Evolutionary conservation across 2,797 vertebrate species (phyloP), one percentile per base, ranked within the genome.

Genomic region (Scomberomorus guttatus): DNA sequence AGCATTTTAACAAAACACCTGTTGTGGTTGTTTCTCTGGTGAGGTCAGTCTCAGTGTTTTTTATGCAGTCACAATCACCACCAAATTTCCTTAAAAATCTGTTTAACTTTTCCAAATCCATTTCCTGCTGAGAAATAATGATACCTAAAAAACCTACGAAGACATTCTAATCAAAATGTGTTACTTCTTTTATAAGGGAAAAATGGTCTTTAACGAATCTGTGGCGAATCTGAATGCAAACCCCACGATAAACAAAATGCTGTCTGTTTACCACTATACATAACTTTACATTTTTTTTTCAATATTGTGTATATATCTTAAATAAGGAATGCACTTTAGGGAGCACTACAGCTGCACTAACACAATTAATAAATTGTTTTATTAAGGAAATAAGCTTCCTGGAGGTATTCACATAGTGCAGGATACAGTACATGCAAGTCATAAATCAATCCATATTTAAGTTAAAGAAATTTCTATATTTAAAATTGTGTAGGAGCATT

Each of bases 321-420:
- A 34, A 51, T 39, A 51, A 27, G 22, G 27, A 4, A 55, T 22
- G 37, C 39, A 46, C 18, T 50, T 20, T 17, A 14, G 7, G 5
- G 57, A 18, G 24, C 25, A 22, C 14, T 52, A 24, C 20, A 51
- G 18, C n/a, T 44, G 32, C 55, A 27, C 0, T 29, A 17, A 42
- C 1, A 48, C 5, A 54, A 39, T 39, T 0, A 44, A 72, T 24
- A 25, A 7, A 65, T 34, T 52, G 1, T 29, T 77, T 56, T 42
- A 51, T 29, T 63, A 27, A 57, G 22, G 17, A 63, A 69, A 61
- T 22, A 51, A 22, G 29, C 17, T 62, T 60, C 37, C 25, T 56
- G 3, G 11, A 57, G 18, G 22, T 17, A 22, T 46, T 0, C 25
- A 57, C 54, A 58, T n/a, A n/a, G 3, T 32, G 32, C 2, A 0